Evolutionary conservation across 2,113 vertebrate species (phyloP), one percentile per base, ranked within the genome.

Genomic region (Phaethornis superciliosus): DNA sequence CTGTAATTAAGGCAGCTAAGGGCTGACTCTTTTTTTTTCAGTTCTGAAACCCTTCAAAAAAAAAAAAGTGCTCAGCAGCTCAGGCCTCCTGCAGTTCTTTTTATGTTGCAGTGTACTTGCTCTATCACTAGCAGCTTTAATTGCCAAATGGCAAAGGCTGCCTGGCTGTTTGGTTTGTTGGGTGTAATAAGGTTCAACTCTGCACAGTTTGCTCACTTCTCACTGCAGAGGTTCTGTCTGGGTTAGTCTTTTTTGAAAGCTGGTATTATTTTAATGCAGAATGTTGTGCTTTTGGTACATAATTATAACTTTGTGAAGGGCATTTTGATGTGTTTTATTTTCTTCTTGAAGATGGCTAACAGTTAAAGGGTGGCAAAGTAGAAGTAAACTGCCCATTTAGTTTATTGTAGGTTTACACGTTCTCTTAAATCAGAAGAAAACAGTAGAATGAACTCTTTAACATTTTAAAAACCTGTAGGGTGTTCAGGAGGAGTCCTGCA

Each of bases 101-200:
- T 51, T 13, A 8, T 2, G 7, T 63, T 9, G 21, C 0, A 0
- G 35, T 26, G 47, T 6, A 7, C 32, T 33, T 44, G 14, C 47
- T 8, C 1, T 26, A 3, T 0, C 1, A 54, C n/a, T 40, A 15
- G 13, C 30, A 63, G 4, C 16, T 54, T 27, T 35, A 23, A 62
- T 6, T 70, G 56, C 60, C 72, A 35, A 52, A 62, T 3, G 17
- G 27, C 7, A 18, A 65, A 56, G 18, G 55, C 72, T 35, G 47
- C 47, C 40, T 30, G 42, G 32, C 12, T 22, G 2, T 27, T 33
- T 7, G 42, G 2, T 10, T 27, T 49, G 10, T 28, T 8, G 10
- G 44, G n/a, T 42, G 15, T 47, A 65, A 1, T 6, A 33, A 46
- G 49, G 33, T 32, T 35, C n/a, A 40, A 2, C 12, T 42, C 44